These are phyloP conservation scores for Ramphastos sulfuratus DNA, from an alignment of 2,113 vertebrate species.

Conservation along the genomic window DNA sequence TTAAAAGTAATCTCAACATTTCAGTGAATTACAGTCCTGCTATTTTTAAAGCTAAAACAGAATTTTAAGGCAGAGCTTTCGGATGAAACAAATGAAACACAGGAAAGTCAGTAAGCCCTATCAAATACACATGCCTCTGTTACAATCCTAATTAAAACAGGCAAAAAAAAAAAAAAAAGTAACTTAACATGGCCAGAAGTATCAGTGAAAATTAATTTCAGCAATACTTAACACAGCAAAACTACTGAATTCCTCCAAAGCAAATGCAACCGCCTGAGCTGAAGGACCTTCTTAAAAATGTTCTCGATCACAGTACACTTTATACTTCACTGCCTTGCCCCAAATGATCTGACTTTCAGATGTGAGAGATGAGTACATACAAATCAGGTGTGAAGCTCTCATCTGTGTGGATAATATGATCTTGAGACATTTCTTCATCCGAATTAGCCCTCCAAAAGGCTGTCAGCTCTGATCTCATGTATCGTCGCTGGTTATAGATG, in stretches of 20 bases:
- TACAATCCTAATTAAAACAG: not conserved
- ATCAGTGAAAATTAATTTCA: not conserved
- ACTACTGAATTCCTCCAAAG: not conserved
- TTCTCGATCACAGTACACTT: not conserved
- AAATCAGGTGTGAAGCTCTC: slow-evolving; percentile 94
- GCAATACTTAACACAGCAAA: not conserved
- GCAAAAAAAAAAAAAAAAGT: not conserved
- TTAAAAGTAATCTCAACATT: not conserved
- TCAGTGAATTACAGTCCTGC: not conserved
- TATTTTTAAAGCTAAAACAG: not conserved
- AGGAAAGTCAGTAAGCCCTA: not conserved
- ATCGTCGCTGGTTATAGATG: slow-evolving; percentile 91
- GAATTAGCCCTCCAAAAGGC: slow-evolving; percentile 91
- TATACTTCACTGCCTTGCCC: not conserved
- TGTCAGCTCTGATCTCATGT: slow-evolving; percentile 90
- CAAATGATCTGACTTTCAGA: not conserved
- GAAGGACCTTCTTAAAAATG: not conserved
- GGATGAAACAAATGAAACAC: not conserved
- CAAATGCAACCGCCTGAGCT: not conserved
- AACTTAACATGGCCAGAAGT: not conserved
- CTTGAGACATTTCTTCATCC: slow-evolving; percentile 90
- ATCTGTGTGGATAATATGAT: slow-evolving; percentile 88
- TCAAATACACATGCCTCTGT: not conserved
- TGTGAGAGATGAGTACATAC: slow-evolving; percentile 73
- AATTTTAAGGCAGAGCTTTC: not conserved